Evolutionary conservation across 2,113 vertebrate species (phyloP).

Genomic region (Oryzias celebensis): DNA sequence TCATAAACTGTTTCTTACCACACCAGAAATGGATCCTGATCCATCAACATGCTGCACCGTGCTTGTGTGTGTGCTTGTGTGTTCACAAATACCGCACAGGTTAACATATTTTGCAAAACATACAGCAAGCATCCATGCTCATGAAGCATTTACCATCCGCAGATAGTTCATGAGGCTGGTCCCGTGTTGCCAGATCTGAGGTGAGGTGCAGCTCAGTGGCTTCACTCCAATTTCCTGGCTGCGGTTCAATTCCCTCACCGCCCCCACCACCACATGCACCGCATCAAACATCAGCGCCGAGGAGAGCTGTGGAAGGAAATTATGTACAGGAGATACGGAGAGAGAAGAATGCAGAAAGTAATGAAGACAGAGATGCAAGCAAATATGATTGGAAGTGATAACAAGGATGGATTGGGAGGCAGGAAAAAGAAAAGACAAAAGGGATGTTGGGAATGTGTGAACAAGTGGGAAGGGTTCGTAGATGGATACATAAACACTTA

Average conservation of each 20-base stretch:
- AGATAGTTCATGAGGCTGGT: slow-evolving; percentile 82
- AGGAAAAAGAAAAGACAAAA: slow-evolving; percentile 25
- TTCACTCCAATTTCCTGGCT: slow-evolving; percentile 94
- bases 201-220: slow-evolving; percentile 87
- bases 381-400: slow-evolving; percentile 43
- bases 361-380: slow-evolving; percentile 21
- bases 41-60: no score
- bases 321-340: slow-evolving; percentile 5
- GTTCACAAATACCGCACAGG: not conserved
- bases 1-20: no score
- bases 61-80: slow-evolving; percentile 2
- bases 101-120: slow-evolving; percentile 1
- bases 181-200: slow-evolving; percentile 93
- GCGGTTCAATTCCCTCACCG: slow-evolving; percentile 89
- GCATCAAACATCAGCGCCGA: slow-evolving; percentile 93
- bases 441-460: slow-evolving; percentile 34
- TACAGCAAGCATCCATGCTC: slow-evolving; percentile 8
- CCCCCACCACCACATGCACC: slow-evolving; percentile 91
- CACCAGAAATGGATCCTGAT: no score
- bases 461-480: slow-evolving; percentile 44
- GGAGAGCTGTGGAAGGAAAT: slow-evolving; percentile 78
- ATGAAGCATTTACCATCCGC: slow-evolving; percentile 54
- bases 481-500: slow-evolving; percentile 51
- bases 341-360: slow-evolving; percentile 21
- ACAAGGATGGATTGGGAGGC: slow-evolving; percentile 14